Evolutionary conservation across 2,113 vertebrate species (phyloP).

Genomic region (Gallinago undulata): DNA sequence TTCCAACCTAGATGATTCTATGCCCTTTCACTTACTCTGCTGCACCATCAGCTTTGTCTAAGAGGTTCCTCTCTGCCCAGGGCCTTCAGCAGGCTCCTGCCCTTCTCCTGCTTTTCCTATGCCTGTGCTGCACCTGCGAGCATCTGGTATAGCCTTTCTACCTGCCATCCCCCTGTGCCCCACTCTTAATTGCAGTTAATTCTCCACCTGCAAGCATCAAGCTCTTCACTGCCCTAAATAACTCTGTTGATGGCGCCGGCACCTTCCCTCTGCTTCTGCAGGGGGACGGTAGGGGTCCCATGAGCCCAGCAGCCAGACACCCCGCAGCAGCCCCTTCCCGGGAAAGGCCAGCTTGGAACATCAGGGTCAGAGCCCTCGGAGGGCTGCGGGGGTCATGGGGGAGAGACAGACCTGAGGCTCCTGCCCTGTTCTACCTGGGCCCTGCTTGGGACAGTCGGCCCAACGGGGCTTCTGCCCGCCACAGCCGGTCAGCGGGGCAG

Average conservation of each 20-base stretch:
- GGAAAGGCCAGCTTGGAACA: rapidly evolving
- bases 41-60: rapidly evolving
- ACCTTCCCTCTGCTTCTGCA: not conserved
- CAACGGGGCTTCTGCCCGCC: rapidly evolving
- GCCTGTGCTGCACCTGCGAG: not conserved
- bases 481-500: not conserved
- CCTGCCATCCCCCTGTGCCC: too few species aligned
- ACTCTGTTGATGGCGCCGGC: not conserved
- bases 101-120: not conserved
- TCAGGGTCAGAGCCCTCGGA: too few species aligned
- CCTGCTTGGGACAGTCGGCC: too few species aligned
- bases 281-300: rapidly evolving
- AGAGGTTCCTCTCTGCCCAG: not conserved
- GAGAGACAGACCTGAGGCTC: too few species aligned
- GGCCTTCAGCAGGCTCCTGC: not conserved
- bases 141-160: rapidly evolving
- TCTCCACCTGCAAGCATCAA: not conserved
- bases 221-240: not conserved
- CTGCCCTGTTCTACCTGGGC: not conserved
- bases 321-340: not conserved
- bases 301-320: rapidly evolving
- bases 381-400: rapidly evolving
- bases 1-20: not conserved
- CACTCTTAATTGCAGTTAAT: not conserved
- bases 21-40: rapidly evolving